Conservation (phyloP, 2,113 vertebrate species). For the Oryzias woworae region DNA sequence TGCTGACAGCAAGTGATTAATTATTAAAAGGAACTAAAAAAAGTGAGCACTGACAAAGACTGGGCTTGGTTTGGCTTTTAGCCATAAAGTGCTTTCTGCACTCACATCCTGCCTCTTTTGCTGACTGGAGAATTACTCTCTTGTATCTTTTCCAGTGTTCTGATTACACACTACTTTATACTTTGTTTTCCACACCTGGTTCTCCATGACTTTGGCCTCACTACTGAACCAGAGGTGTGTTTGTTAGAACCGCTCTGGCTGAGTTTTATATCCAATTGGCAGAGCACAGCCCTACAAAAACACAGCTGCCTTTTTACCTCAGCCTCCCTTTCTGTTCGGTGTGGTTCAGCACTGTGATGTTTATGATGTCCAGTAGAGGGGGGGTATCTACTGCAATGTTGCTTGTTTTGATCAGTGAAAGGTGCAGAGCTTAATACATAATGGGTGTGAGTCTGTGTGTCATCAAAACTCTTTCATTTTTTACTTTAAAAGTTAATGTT, state of each 20-base stretch:
- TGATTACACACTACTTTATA: constrained; percentile 25
- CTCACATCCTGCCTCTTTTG: constrained; percentile 15
- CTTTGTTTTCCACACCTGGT: constrained; percentile 9
- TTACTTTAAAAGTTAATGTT: neutral
- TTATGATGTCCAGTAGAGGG: constrained; percentile 13
- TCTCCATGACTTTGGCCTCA: constrained; percentile 11
- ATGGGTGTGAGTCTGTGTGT: neutral
- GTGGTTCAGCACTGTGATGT: constrained; percentile 6
- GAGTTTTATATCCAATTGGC: constrained; percentile 35
- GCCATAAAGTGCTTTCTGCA: constrained; percentile 7
- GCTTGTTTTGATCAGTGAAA: constrained; percentile 18
- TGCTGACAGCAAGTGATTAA: constrained; percentile 50
- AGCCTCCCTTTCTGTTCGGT: neutral
- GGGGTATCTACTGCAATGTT: constrained; percentile 26
- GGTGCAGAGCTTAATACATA: neutral
- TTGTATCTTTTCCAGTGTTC: neutral
- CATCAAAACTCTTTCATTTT: constrained; percentile 10
- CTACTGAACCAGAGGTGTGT: constrained; percentile 27
- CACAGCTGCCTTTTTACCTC: constrained; percentile 20
- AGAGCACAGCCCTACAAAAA: constrained; percentile 45
- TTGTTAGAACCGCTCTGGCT: constrained; percentile 61
- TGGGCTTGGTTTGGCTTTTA: constrained; percentile 5
- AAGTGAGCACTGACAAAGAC: constrained; percentile 31
- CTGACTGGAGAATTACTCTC: constrained; percentile 5
- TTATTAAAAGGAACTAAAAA: constrained; percentile 48